phyloP scores from a whole-genome alignment of 2,797 vertebrate species.

The Pyrrhura leucotis region DNA sequence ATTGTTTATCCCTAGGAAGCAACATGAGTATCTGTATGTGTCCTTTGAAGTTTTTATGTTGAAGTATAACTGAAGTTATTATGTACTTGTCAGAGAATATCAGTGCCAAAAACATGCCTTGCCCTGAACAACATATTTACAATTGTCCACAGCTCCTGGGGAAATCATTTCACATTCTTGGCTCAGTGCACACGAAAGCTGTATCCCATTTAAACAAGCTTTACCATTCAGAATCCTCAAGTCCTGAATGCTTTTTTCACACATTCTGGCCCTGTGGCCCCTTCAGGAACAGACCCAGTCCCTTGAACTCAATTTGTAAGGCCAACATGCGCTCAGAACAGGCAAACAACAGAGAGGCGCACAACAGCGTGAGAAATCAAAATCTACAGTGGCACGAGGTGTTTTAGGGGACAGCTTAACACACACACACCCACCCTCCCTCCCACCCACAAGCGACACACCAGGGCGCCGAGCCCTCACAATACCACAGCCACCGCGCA shows the following conservation, averaged over 20 bases:
- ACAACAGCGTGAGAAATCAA: background rate
- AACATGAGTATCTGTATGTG: background rate
- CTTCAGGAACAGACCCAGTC: no score
- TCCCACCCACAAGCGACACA: background rate
- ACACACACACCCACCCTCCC: background rate
- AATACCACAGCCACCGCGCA: fast-evolving
- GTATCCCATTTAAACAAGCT: background rate
- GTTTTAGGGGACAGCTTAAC: background rate
- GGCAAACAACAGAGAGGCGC: background rate
- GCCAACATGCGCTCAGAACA: background rate
- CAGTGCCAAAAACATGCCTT: background rate
- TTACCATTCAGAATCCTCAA: background rate
- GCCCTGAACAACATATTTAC: background rate
- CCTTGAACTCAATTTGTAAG: background rate
- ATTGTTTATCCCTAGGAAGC: background rate
- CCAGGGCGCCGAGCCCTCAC: fast-evolving
- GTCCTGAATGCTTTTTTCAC: background rate
- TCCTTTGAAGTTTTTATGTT: background rate
- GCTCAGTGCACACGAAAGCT: background rate
- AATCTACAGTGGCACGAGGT: fast-evolving
- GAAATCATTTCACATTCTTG: background rate
- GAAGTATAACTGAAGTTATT: background rate
- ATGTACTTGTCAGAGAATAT: background rate
- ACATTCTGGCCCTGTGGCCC: fast-evolving
- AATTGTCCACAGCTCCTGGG: background rate